A percentile compares a stretch with the other conserved stretches of the same genome.
Conservation (phyloP, 2,888 invertebrate species). For the Drosophila mimetica region DNA sequence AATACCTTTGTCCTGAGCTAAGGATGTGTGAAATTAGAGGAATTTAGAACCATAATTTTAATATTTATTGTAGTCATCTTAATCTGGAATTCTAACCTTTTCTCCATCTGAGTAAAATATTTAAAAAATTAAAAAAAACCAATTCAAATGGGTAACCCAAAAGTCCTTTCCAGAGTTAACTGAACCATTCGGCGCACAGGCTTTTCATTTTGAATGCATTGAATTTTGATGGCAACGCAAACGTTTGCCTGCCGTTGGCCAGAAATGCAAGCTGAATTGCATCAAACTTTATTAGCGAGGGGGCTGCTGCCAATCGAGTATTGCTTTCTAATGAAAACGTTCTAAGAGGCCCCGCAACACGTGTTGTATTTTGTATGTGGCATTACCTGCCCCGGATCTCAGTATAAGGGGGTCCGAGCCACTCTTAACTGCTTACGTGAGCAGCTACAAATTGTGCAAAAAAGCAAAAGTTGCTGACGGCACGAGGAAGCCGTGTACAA, state of each 20-base stretch:
- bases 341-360: conserved; percentile 26
- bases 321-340: conserved; percentile 35
- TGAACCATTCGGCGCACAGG: conserved; percentile 16
- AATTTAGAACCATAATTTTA: no score
- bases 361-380: conserved; percentile 37
- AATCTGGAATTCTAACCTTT: no score
- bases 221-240: conserved; percentile 46
- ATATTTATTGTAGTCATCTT: no score
- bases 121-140: neutral
- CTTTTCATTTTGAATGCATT: conserved; percentile 62
- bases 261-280: conserved; percentile 40
- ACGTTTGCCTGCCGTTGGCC: conserved; percentile 6
- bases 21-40: neutral
- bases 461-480: conserved; percentile 38
- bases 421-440: conserved; percentile 56
- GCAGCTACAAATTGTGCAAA: conserved; percentile 53
- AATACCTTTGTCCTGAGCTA: neutral
- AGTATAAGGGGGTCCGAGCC: conserved; percentile 23
- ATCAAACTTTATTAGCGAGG: conserved; percentile 46
- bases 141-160: conserved; percentile 12
- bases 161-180: conserved; percentile 16
- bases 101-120: no score
- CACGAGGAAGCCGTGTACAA: conserved; percentile 25
- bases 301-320: conserved; percentile 14
- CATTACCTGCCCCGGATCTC: conserved; percentile 11